Percentiles rank a stretch among this genome's conserved stretches.
Conservation (phyloP, 2,113 vertebrate species). For the Lampris incognitus region DNA sequence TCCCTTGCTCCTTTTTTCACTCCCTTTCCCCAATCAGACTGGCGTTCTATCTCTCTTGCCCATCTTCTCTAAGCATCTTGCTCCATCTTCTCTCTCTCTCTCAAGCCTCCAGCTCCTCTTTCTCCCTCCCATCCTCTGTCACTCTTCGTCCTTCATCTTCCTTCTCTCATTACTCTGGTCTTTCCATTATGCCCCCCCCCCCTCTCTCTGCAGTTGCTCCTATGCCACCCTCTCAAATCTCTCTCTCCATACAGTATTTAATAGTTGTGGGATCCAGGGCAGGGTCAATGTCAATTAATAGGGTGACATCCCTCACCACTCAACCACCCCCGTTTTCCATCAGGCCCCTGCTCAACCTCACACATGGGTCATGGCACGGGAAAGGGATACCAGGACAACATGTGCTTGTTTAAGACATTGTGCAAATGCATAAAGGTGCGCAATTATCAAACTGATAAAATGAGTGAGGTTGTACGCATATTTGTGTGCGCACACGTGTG, state of each 20-base stretch:
- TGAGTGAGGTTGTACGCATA: slow-evolving; percentile 1
- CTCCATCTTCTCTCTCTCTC: slow-evolving; percentile 1
- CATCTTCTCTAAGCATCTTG: neutral
- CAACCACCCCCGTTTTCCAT: neutral
- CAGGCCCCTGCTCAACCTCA: slow-evolving; percentile 51
- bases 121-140: neutral
- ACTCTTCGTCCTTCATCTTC: slow-evolving; percentile 1
- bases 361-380: slow-evolving; percentile 44
- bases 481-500: slow-evolving; percentile 16
- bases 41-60: neutral
- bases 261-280: slow-evolving; percentile 58
- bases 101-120: neutral
- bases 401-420: too few relatives aligned
- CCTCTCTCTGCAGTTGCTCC: neutral
- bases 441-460: neutral
- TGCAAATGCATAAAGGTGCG: neutral
- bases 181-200: slow-evolving; percentile 14
- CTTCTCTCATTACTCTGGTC: slow-evolving; percentile 45
- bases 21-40: slow-evolving; percentile 58
- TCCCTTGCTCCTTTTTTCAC: slow-evolving; percentile 49
- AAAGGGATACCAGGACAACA: too few relatives aligned
- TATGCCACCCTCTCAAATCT: slow-evolving; percentile 22
- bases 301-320: slow-evolving; percentile 31
- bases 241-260: slow-evolving; percentile 52
- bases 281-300: slow-evolving; percentile 55